Evolutionary conservation across 2,113 vertebrate species (phyloP).

Genomic region (Myotis yumanensis): DNA sequence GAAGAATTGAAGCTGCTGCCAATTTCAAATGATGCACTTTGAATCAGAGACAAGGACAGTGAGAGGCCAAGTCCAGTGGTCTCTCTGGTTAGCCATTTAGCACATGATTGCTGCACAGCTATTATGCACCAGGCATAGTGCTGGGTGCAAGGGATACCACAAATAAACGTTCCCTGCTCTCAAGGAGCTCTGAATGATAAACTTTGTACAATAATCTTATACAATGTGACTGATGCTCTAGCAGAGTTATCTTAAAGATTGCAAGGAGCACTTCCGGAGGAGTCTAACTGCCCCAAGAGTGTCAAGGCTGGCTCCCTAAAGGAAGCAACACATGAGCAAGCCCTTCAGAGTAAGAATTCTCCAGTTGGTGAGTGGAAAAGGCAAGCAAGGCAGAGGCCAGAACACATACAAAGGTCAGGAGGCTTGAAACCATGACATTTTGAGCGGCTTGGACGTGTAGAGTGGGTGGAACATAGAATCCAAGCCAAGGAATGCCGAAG

Average conservation of each 20-base stretch:
- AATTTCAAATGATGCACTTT: neutral
- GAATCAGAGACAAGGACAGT: neutral
- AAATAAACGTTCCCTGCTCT: neutral
- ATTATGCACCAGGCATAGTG: neutral
- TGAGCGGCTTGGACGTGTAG: neutral
- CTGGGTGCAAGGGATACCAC: neutral
- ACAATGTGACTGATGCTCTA: neutral
- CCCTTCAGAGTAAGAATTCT: neutral
- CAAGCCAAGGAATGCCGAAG: neutral
- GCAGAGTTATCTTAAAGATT: neutral
- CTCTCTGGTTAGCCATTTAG: neutral
- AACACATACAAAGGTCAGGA: neutral
- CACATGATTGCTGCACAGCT: rapidly evolving
- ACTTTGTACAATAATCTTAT: neutral
- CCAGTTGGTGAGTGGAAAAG: neutral
- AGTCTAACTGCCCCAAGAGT: neutral
- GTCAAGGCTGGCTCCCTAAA: neutral
- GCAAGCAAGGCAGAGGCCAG: neutral
- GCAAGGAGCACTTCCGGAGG: neutral
- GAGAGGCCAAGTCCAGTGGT: neutral
- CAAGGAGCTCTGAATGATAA: neutral
- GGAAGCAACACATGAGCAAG: neutral
- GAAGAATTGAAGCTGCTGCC: slow-evolving; percentile 18
- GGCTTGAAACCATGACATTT: neutral
- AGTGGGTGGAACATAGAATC: neutral